Percentiles rank a stretch among this genome's conserved stretches.
Conservation (phyloP, 2,797 vertebrate species). For the Melanotaenia maccullochi region DNA sequence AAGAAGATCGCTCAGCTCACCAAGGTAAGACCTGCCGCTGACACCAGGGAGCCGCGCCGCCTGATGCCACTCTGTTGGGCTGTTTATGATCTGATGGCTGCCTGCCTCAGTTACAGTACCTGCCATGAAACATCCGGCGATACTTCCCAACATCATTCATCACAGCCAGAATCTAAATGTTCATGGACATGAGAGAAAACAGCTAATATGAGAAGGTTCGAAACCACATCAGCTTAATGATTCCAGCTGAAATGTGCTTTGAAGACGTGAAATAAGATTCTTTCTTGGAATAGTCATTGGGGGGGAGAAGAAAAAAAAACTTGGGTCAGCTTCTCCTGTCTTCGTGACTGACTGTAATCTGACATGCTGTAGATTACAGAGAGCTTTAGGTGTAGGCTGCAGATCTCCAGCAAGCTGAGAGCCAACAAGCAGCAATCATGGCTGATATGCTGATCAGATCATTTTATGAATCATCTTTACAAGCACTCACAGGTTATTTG, state of each 20-base stretch:
- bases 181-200: not conserved
- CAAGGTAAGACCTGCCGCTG: conserved; percentile 85
- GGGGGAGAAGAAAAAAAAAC: conserved; percentile 20
- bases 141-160: not conserved
- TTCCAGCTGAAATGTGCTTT: not conserved
- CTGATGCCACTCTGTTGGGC: conserved; percentile 43
- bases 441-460: conserved; percentile 15
- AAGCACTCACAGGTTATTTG: conserved; percentile 7
- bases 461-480: conserved; percentile 17
- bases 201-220: not conserved
- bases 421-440: conserved; percentile 30
- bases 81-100: conserved; percentile 42
- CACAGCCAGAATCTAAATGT: not conserved
- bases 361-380: conserved; percentile 24
- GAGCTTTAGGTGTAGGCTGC: conserved; percentile 48
- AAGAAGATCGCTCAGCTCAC: conserved; percentile 99
- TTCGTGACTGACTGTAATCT: conserved; percentile 60
- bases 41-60: conserved; percentile 37
- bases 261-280: not conserved
- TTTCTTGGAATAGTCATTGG: conserved; percentile 16
- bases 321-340: conserved; percentile 37
- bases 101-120: conserved; percentile 18
- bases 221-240: not conserved
- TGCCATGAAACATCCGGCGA: conserved; percentile 14
- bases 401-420: conserved; percentile 33